These are phyloP conservation scores for Nasalis larvatus DNA, from an alignment of 2,113 vertebrate species.

Conservation along the genomic window DNA sequence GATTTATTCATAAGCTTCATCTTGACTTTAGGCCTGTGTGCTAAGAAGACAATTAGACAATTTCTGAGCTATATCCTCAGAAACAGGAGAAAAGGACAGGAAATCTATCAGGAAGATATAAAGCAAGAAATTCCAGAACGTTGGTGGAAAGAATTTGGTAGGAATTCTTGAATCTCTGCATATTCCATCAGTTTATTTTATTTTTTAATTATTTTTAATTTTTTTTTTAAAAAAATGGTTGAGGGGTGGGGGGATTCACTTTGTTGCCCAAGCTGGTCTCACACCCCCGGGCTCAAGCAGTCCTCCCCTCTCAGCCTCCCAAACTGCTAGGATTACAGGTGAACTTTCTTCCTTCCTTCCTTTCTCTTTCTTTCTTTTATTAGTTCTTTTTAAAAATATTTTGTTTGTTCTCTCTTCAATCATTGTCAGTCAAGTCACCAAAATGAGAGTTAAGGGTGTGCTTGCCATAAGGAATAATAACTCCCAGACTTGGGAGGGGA, in stretches of 20 bases:
- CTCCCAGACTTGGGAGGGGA: background rate
- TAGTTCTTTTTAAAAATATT: no score
- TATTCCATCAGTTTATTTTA: background rate
- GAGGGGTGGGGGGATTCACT: no score
- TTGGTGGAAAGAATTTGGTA: background rate
- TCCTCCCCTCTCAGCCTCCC: no score
- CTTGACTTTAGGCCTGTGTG: no score
- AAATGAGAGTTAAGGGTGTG: background rate
- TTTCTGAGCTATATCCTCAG: background rate
- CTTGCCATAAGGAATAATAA: background rate
- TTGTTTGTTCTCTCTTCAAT: background rate
- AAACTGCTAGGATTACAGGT: no score
- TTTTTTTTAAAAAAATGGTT: no score
- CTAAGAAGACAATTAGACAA: background rate
- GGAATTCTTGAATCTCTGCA: background rate
- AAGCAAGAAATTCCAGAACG: background rate
- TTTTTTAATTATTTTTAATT: background rate
- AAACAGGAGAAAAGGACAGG: background rate
- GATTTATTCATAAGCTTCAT: background rate
- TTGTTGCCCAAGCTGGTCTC: no score
- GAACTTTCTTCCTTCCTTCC: no score
- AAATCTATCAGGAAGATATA: background rate
- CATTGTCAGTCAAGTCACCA: background rate
- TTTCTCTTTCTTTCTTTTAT: background rate
- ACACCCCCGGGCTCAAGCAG: no score